A percentile compares a stretch with the other conserved stretches of the same genome.
Conservation (phyloP, 2,797 vertebrate genomes). For the Sphenopsis melanotis region DNA sequence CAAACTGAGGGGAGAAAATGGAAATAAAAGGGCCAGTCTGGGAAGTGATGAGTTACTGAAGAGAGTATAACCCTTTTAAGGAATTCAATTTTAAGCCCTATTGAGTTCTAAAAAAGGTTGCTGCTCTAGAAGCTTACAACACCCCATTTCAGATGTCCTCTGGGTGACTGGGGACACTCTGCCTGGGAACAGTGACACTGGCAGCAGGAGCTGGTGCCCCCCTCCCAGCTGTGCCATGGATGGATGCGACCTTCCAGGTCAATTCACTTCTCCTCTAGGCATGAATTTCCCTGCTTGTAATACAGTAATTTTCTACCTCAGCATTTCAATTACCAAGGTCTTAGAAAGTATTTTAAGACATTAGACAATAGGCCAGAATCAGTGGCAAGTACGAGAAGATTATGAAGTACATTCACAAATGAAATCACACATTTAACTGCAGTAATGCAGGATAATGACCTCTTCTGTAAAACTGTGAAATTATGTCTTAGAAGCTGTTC, state of each 20-base stretch:
- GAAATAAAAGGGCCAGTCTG: neutral
- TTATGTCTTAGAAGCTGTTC: neutral
- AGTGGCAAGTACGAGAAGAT: neutral
- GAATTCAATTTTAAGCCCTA: neutral
- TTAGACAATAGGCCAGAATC: slow-evolving; percentile 32
- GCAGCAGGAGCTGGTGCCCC: neutral
- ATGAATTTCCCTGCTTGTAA: slow-evolving; percentile 6
- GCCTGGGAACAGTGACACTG: neutral
- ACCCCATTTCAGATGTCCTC: neutral
- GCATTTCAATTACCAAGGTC: slow-evolving; percentile 21
- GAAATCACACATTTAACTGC: neutral
- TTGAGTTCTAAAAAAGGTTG: neutral
- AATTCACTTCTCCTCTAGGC: neutral
- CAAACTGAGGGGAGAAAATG: neutral
- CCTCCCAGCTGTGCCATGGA: neutral
- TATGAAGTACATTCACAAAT: neutral
- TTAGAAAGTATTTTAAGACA: slow-evolving; percentile 15
- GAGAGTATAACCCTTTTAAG: neutral
- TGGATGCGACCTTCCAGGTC: slow-evolving; percentile 4
- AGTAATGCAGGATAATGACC: neutral
- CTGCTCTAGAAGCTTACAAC: neutral
- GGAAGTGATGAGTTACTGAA: neutral
- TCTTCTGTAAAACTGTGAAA: slow-evolving; percentile 25
- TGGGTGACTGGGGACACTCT: neutral
- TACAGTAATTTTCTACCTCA: slow-evolving; percentile 61